These are phyloP conservation scores for Oryzias curvinotus DNA, from an alignment of 2,113 vertebrate genomes.

Conservation along the genomic window DNA sequence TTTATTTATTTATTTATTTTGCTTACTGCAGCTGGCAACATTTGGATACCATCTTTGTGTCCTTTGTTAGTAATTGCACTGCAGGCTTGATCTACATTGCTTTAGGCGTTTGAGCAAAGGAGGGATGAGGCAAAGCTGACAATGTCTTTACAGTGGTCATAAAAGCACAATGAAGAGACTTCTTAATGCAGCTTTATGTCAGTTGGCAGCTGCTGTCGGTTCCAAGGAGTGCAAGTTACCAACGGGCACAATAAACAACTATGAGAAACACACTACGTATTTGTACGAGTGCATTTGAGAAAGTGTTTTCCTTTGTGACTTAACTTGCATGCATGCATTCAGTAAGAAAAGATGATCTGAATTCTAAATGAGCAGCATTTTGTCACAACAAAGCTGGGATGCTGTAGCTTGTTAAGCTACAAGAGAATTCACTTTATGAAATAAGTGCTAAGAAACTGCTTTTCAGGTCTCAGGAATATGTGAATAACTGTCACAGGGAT, in stretches of 20 bases:
- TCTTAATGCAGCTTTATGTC: conserved; percentile 66
- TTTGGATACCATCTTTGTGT: conserved; percentile 41
- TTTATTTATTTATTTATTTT: too few relatives aligned
- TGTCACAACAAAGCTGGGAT: conserved; percentile 7
- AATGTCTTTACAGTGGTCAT: conserved; percentile 65
- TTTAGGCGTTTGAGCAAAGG: conserved; percentile 45
- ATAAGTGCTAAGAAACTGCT: conserved; percentile 10
- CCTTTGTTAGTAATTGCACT: conserved; percentile 41
- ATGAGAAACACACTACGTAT: conserved; percentile 43
- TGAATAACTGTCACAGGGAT: too few relatives aligned
- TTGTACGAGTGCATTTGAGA: conserved; percentile 30
- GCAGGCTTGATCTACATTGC: conserved; percentile 38
- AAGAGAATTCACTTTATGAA: conserved; percentile 6
- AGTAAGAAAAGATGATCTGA: conserved; percentile 2
- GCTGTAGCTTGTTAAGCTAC: neutral
- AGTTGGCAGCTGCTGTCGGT: conserved; percentile 68
- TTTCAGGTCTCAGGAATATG: neutral
- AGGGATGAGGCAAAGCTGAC: conserved; percentile 48
- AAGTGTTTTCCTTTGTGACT: conserved; percentile 5
- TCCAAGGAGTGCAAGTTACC: conserved; percentile 67
- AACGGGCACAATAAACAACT: conserved; percentile 67
- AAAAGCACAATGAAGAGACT: conserved; percentile 66
- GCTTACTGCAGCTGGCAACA: conserved; percentile 42
- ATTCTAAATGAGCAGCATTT: conserved; percentile 7
- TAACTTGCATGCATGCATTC: conserved; percentile 1